Percentiles rank a stretch among this genome's conserved stretches.
Conservation (phyloP, 2,113 vertebrate species). For the Archocentrus centrarchus region DNA sequence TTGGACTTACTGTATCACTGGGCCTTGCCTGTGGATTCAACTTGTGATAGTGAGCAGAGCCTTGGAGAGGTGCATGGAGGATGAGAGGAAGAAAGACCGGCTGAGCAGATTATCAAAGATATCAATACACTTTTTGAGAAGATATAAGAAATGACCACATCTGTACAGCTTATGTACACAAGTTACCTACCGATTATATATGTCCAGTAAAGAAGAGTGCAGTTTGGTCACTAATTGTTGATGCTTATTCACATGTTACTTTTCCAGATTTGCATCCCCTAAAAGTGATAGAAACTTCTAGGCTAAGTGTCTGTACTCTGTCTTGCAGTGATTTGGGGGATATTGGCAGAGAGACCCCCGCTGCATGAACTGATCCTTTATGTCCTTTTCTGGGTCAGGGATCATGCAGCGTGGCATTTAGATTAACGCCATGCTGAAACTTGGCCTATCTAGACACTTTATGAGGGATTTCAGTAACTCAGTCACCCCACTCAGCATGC, state of each 20-base stretch:
- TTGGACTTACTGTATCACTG: slow-evolving; percentile 34
- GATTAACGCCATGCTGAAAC: background rate
- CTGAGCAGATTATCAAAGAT: background rate
- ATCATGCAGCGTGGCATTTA: background rate
- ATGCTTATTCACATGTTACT: too few relatives aligned
- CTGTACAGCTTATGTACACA: background rate
- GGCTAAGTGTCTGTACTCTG: background rate
- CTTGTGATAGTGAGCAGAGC: slow-evolving; percentile 43
- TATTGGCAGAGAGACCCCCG: background rate
- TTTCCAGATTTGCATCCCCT: background rate
- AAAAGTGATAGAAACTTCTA: background rate
- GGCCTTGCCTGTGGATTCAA: slow-evolving; percentile 37
- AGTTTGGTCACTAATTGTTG: background rate
- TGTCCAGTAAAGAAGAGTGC: background rate
- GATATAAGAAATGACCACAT: background rate
- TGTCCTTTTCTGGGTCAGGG: background rate
- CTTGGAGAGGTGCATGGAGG: slow-evolving; percentile 27
- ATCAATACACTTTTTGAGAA: background rate
- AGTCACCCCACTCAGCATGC: background rate
- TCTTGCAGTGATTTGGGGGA: background rate
- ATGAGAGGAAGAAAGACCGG: slow-evolving; percentile 4
- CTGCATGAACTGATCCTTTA: background rate
- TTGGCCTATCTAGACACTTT: background rate
- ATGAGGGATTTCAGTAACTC: slow-evolving; percentile 2
- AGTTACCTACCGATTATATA: background rate